Evolutionary conservation across 2,113 vertebrate species (phyloP), one percentile per base, ranked within the genome.

Genomic region (Ornithorhynchus anatinus): DNA sequence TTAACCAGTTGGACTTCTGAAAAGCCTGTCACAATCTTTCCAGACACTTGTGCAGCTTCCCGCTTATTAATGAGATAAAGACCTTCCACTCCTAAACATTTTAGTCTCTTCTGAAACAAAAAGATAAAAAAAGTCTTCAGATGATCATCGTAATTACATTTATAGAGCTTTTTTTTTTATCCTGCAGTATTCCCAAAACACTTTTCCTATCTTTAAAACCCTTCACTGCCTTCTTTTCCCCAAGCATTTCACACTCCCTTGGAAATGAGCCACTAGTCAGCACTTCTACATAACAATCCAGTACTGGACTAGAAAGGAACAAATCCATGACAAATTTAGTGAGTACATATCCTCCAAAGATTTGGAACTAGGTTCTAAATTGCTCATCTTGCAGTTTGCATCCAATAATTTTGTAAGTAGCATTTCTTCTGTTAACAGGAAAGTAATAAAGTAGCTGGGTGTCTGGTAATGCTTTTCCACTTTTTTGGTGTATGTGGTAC

Each of bases 41-140:
- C n/a, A n/a, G n/a, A n/a, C n/a, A n/a, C n/a, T n/a, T n/a, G n/a
- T n/a, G n/a, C n/a, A 27, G 53, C 47, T 81, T 11, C 29, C 8
- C 7, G 59, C 36, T 79, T 44, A 40, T 72, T 3, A 69, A 40
- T 68, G 59, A 69, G 9, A 31, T 62, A 68, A 31, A 31, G 72
- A 40, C 5, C 25, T 69, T 69, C 22, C 61, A 5, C 15, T 69
- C 25, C 72, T 50, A 68, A 77, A 66, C 58, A 47, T 54, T 52
- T 51, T 40, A 14, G n/a, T 47, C 25, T 47, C 22, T 17, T 4
- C 66, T 50, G 70, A 29, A 69, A 29, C 51, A 42, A 12, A 44
- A 69, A 76, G 37, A 54, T 36, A 70, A 74, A n/a, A n/a, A n/a
- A 71, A 42, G 1, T 19, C 13, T 45, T 4, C 10, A 43, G 4